Evolutionary conservation across 2,113 vertebrate species (phyloP), one percentile per base, ranked within the genome.

Genomic region (Castor canadensis): DNA sequence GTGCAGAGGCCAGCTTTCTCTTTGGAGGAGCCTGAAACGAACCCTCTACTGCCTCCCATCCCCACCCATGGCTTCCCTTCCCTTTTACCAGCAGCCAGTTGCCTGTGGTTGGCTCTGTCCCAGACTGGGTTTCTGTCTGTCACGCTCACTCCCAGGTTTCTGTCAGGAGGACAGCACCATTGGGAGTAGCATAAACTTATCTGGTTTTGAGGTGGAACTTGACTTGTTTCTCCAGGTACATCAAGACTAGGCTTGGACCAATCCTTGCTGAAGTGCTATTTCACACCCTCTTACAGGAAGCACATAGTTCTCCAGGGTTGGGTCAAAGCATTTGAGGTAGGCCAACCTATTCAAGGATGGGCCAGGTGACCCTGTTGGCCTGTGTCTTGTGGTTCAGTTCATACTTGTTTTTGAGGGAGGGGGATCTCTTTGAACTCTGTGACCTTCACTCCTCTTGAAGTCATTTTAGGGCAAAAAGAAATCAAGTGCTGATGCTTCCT

Each of bases 121-220:
- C 16, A 19, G 43, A 43, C 43, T 16, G 8, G 22, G 69, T 92
- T 95, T 95, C 89, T 92, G 22, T 90, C 91, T 93, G 84, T 84
- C 56, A 82, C 22, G 80, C 22, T 38, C 66, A 90, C 43, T 52
- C 69, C 38, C 1, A 15, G 45, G n/a, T 76, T 93, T 93, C 85
- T 90, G 22, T 62, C 72, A 80, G 83, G 64, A 96, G 71, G 86
- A 67, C 35, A 73, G 64, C 24, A 67, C 22, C 15, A 6, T 0
- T 38, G 49, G 52, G 72, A 94, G 66, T 1, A 69, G 47, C 62
- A 69, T 79, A 75, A 58, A 60, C 83, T 77, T 72, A 47, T 67
- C 56, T 84, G 66, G 90, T 49, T 89, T 91, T 32, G 73, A 67
- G 22, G 40, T 87, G 73, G 58, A 69, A 94, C 71, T 87, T 84